These are phyloP conservation scores for Oconnorella tubifera DNA, from an alignment of 2,888 invertebrate genomes.

Conservation along the genomic window DNA sequence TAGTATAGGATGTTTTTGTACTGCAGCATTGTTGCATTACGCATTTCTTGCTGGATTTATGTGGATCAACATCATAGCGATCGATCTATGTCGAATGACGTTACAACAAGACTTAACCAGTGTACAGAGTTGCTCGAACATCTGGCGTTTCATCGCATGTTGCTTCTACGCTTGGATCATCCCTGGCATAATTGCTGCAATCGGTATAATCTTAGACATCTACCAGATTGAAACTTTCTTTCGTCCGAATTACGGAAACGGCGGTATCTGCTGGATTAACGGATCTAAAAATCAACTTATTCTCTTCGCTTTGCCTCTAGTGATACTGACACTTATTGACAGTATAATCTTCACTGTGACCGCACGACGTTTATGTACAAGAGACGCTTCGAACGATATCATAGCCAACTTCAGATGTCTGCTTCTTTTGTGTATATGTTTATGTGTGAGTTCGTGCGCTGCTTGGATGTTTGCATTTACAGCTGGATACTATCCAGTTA, in stretches of 20 bases:
- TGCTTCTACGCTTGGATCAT: constrained; percentile 2
- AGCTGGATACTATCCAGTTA: neutral
- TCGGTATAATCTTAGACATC: neutral
- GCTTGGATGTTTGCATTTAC: neutral
- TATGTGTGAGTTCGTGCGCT: neutral
- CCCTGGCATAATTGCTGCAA: neutral
- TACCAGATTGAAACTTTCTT: neutral
- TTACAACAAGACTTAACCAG: too few species aligned
- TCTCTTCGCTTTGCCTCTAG: neutral
- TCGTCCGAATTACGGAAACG: neutral
- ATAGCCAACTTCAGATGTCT: neutral
- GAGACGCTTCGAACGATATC: neutral
- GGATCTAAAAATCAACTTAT: neutral
- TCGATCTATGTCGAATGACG: constrained; percentile 51
- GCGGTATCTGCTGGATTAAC: neutral
- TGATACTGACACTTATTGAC: neutral
- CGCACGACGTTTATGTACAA: neutral
- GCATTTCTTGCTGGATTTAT: constrained; percentile 60
- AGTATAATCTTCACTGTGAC: neutral
- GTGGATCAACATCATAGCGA: constrained; percentile 62
- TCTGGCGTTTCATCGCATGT: neutral
- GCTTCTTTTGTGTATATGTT: constrained; percentile 1
- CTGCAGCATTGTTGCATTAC: constrained; percentile 59
- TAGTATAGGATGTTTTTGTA: constrained; percentile 49
- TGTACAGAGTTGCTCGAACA: neutral